A percentile compares a stretch with the other conserved stretches of the same genome.
Conservation (phyloP, 2,113 vertebrate species). For the Eulemur rufifrons region DNA sequence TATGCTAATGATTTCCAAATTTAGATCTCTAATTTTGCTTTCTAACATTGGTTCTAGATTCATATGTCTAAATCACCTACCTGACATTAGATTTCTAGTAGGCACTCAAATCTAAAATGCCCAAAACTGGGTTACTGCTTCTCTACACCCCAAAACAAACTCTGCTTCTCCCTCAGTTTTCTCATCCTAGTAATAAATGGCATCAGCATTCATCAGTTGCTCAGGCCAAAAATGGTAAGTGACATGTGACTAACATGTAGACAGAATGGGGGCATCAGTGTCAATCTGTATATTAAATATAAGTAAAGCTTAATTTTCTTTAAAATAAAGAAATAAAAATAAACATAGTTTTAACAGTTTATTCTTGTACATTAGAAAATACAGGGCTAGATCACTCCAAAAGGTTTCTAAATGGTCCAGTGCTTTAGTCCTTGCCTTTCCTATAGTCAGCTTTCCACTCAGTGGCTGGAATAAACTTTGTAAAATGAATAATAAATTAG, state of each 20-base stretch:
- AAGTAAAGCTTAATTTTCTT: background rate
- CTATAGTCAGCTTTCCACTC: background rate
- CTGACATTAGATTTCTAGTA: background rate
- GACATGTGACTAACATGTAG: background rate
- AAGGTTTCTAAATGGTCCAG: background rate
- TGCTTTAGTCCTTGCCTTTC: background rate
- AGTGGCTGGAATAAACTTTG: background rate
- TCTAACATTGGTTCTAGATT: background rate
- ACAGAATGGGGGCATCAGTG: background rate
- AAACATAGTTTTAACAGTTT: slow-evolving; percentile 9
- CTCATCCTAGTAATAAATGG: background rate
- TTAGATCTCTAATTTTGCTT: background rate
- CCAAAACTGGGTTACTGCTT: background rate
- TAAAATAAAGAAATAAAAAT: background rate
- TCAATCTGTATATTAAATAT: background rate
- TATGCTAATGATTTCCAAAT: background rate
- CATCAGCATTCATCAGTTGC: background rate
- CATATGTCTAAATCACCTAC: background rate
- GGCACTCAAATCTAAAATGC: slow-evolving; percentile 8
- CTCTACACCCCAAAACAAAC: background rate
- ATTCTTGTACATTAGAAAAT: background rate
- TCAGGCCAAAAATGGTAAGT: background rate
- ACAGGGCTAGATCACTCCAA: background rate
- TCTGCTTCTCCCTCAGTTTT: background rate
- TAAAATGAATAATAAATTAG: slow-evolving; percentile 2